Conservation (phyloP, 1,140 invertebrate species). For the Globodera rostochiensis region DNA sequence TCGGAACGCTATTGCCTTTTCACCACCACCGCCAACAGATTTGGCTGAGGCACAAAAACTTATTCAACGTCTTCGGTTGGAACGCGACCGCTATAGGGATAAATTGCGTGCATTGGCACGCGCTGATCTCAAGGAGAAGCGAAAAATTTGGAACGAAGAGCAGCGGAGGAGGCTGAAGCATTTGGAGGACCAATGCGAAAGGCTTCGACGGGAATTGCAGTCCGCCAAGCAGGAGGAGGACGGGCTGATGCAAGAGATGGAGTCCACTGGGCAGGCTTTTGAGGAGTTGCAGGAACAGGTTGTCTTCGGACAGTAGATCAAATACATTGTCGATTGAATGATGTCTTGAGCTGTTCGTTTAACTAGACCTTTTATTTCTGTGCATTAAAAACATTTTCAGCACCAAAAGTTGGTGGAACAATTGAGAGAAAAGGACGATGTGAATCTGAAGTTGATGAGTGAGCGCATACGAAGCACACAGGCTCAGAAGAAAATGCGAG, state of each 20-base stretch:
- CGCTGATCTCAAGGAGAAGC: constrained; percentile 39
- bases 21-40: not conserved
- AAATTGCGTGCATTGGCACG: constrained; percentile 29
- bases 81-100: constrained; percentile 34
- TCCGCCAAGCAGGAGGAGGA: constrained; percentile 80
- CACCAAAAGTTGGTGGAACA: constrained; percentile 94
- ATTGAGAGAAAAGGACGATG: constrained; percentile 94
- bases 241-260: constrained; percentile 95
- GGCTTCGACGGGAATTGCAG: constrained; percentile 46
- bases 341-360: no score
- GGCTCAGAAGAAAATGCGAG: constrained; percentile 40
- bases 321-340: no score
- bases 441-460: constrained; percentile 98
- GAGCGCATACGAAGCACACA: constrained; percentile 70
- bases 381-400: constrained; percentile 98
- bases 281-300: constrained; percentile 99
- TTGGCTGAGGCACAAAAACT: not conserved
- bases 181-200: constrained; percentile 51
- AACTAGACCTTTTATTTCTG: no score
- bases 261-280: constrained; percentile 86
- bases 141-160: constrained; percentile 48
- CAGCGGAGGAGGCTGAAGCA: constrained; percentile 39
- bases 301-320: constrained; percentile 68
- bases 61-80: constrained; percentile 21
- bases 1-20: not conserved